Percentiles rank a stretch among this genome's conserved stretches.
phyloP scores from a whole-genome alignment of 2,888 invertebrate species.

The Erebia epiphron region DNA sequence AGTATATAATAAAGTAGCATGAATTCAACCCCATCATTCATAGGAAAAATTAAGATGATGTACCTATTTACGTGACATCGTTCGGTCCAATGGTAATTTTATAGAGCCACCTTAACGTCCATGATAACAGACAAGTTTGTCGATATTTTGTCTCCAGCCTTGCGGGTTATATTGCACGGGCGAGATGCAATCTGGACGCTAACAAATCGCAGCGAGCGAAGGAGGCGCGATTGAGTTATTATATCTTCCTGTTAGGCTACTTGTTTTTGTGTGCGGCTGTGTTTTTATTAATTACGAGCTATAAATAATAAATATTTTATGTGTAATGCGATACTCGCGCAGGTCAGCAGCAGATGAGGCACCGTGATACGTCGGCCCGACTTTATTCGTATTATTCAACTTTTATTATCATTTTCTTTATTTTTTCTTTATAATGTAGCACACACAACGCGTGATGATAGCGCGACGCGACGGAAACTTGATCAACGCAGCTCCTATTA shows the following conservation, averaged over 20 bases:
- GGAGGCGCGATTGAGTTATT: slow-evolving; percentile 81
- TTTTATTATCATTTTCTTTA: slow-evolving; percentile 67
- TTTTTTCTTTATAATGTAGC: slow-evolving; percentile 34
- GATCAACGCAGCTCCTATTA: neutral
- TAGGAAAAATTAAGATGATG: no score
- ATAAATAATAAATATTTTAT: slow-evolving; percentile 83
- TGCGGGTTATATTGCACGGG: slow-evolving; percentile 60
- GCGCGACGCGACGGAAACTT: neutral
- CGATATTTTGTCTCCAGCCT: slow-evolving; percentile 21
- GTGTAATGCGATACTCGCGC: slow-evolving; percentile 76
- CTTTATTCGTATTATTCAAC: slow-evolving; percentile 74
- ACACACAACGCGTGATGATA: neutral
- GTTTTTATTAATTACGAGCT: slow-evolving; percentile 81
- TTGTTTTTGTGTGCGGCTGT: slow-evolving; percentile 80
- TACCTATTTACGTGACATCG: no score
- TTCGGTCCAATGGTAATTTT: neutral
- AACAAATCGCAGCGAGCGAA: slow-evolving; percentile 75
- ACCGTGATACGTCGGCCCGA: slow-evolving; percentile 65
- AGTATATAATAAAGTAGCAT: no score
- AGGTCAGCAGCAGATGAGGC: slow-evolving; percentile 66
- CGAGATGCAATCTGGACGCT: slow-evolving; percentile 78
- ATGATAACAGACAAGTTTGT: slow-evolving; percentile 5
- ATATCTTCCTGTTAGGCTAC: slow-evolving; percentile 81
- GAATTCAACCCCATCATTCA: no score
- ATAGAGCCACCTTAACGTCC: neutral